Evolutionary conservation across 2,113 vertebrate species (phyloP).

Genomic region (Atractosteus spatula): DNA sequence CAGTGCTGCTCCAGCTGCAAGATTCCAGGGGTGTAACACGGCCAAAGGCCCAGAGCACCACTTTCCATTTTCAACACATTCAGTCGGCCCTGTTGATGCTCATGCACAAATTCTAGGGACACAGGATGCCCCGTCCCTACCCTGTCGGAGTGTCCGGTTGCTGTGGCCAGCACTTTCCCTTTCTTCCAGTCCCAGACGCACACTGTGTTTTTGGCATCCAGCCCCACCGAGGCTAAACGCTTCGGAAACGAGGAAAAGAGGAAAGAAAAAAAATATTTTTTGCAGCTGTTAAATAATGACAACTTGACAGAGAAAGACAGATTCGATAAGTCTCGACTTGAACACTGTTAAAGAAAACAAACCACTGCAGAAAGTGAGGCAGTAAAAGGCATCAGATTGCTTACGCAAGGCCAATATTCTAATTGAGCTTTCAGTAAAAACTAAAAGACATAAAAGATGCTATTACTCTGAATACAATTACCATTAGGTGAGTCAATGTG

Average conservation of each 20-base stretch:
- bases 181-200: conserved; percentile 96
- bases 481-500: conserved; percentile 10
- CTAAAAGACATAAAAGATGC: background rate
- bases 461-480: background rate
- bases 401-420: background rate
- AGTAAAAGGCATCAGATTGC: background rate
- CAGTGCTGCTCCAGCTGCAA: no score
- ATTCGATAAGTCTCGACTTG: background rate
- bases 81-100: no score
- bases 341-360: background rate
- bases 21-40: no score
- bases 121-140: conserved; percentile 45
- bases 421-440: conserved; percentile 9
- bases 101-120: no score
- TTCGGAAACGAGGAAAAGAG: conserved; percentile 33
- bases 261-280: no score
- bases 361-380: background rate
- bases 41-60: no score
- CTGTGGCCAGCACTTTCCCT: conserved; percentile 85
- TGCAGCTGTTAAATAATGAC: no score
- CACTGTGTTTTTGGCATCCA: conserved; percentile 94
- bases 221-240: conserved; percentile 87
- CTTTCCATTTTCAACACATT: no score
- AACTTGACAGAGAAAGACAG: no score
- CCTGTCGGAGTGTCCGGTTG: conserved; percentile 88